phyloP scores from a whole-genome alignment of 2,113 vertebrate species.

The Atractosteus spatula region DNA sequence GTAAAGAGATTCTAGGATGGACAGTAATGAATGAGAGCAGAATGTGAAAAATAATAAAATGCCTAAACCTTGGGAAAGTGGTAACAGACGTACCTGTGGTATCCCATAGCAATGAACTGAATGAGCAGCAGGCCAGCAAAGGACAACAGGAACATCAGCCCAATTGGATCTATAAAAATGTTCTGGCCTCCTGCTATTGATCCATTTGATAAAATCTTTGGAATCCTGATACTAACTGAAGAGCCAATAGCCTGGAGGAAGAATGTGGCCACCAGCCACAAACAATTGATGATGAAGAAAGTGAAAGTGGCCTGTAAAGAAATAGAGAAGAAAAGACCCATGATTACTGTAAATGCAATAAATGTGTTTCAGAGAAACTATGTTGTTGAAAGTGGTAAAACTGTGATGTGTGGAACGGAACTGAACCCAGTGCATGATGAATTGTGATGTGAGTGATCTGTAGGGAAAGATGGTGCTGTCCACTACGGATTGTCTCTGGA shows the following conservation, averaged over 20 bases:
- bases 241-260: conserved; percentile 40
- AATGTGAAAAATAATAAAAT: too few relatives aligned
- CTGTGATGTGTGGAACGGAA: too few relatives aligned
- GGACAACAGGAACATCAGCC: conserved; percentile 52
- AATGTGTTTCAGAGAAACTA: too few relatives aligned
- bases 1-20: too few relatives aligned
- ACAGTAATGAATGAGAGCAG: too few relatives aligned
- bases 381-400: too few relatives aligned
- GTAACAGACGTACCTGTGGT: conserved; percentile 45
- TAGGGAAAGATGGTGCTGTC: too few relatives aligned
- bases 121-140: conserved; percentile 26
- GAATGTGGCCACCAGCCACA: conserved; percentile 61
- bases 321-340: background rate
- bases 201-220: conserved; percentile 22
- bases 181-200: fast-evolving
- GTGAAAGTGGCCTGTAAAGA: conserved; percentile 48
- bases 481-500: too few relatives aligned
- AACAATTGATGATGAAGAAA: conserved; percentile 53
- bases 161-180: conserved; percentile 33
- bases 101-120: conserved; percentile 52
- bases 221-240: conserved; percentile 30
- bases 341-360: too few relatives aligned
- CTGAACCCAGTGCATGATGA: too few relatives aligned
- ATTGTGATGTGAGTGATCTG: too few relatives aligned
- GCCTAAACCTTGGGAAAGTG: too few relatives aligned